Base-by-base conservation (phyloP, 2,888 invertebrate species). In the Steinernema hermaphroditum region DNA sequence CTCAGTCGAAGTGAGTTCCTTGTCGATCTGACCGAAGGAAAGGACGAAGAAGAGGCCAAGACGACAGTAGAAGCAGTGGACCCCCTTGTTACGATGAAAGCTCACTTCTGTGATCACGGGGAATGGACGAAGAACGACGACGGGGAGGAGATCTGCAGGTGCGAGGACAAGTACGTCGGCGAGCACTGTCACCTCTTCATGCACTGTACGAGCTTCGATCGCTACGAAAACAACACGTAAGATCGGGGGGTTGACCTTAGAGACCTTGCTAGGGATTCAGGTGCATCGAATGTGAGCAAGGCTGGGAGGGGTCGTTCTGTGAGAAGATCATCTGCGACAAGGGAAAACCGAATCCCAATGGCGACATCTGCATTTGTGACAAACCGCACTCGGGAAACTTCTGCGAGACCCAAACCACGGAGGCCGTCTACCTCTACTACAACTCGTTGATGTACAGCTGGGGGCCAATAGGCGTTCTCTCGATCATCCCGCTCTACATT, bases 361-460 rank as follows among this genome's bases (percentile, higher is more conserved):
- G 24, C 27, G 70, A 69, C 41, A 41, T 32, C 8, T 78, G 78
- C 70, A 46, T 68, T 14, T 78, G 78, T 32, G 27, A 57, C 1
- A 69, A 54, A n/a, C 78, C 78, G 0, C 79, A 54, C 54, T 75
- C 78, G 1, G 78, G 78, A 6, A 22, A 29, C 22, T 72, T 76
- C 57, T 78, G 78, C 54, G 70, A 69, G 16, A 57, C 62, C 32
- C 72, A 79, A 24, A 57, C 68, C 43, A 78, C 76, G 4, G 70
- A 72, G 16, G 78, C 79, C 49, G 78, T 78, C 37, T 78, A 78
- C 41, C 43, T 73, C 37, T 72, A 70, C 71, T 78, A 78, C 72
- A 78, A 78, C 50, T 34, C 32, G 44, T 34, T 70, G 68, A 77
- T 78, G 22, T 74, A 72, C 34, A 43, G 37, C 16, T 62, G 37